Evolutionary conservation across 1,140 invertebrate species (phyloP).

Genomic region (Zaprionus nigranus): DNA sequence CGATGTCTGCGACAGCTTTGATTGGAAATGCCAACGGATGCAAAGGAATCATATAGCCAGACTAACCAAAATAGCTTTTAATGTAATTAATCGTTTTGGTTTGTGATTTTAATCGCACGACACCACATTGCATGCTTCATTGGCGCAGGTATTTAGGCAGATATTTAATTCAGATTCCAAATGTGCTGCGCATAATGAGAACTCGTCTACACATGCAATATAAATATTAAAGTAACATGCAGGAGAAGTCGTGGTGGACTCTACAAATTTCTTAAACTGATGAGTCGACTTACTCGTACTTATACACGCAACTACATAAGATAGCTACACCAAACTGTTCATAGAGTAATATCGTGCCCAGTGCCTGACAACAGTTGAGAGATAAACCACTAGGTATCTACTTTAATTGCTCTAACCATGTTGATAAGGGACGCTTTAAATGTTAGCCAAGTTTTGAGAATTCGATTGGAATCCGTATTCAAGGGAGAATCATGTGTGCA

Average conservation of each 20-base stretch:
- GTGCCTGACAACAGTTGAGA: no score
- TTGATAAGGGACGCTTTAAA: no score
- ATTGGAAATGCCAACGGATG: background rate
- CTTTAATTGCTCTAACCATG: no score
- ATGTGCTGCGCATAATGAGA: background rate
- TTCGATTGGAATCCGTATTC: background rate
- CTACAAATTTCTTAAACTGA: no score
- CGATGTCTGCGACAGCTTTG: background rate
- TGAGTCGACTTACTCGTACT: no score
- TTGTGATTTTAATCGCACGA: background rate
- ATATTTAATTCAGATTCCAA: background rate
- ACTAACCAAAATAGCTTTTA: background rate
- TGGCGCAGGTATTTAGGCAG: background rate
- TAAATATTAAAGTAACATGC: background rate
- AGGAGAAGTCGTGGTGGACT: no score
- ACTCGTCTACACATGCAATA: background rate
- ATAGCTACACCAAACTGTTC: no score
- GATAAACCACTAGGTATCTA: no score
- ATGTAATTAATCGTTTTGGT: constrained; percentile 4
- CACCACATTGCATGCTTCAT: background rate
- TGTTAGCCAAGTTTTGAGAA: no score
- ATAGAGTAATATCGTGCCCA: no score
- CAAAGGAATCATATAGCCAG: background rate
- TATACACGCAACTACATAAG: no score
- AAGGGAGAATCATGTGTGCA: background rate